Evolutionary conservation across 2,113 vertebrate species (phyloP).

Genomic region (Zootoca vivipara): DNA sequence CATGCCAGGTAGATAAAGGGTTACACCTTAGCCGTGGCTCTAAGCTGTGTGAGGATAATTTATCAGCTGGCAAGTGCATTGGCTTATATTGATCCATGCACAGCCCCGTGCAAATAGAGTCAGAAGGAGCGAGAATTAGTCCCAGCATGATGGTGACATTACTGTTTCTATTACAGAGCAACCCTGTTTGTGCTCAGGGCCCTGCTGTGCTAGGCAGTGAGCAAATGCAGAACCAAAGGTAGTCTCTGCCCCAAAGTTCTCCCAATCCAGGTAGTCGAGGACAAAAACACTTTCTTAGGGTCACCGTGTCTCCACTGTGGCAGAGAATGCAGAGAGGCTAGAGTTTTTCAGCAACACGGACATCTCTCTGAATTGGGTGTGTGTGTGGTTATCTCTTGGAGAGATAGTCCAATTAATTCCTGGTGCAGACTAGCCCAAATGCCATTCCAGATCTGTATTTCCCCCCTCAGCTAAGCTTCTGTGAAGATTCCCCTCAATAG

Average conservation of each 20-base stretch:
- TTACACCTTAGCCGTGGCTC: slow-evolving; percentile 34
- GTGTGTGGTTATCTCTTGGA: not conserved
- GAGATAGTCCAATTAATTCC: not conserved
- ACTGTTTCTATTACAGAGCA: slow-evolving; percentile 39
- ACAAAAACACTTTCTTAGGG: not conserved
- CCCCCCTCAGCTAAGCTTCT: not conserved
- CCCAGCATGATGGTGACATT: slow-evolving; percentile 42
- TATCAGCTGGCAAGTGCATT: slow-evolving; percentile 33
- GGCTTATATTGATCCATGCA: slow-evolving; percentile 39
- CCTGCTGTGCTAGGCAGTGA: slow-evolving; percentile 14
- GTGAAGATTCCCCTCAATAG: too few species aligned
- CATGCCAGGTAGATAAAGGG: slow-evolving; percentile 27
- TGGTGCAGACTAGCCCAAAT: not conserved
- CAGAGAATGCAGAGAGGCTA: not conserved
- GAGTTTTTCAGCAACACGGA: not conserved
- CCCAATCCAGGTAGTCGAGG: not conserved
- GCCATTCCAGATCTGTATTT: not conserved
- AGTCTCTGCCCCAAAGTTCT: not conserved
- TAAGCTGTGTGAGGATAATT: slow-evolving; percentile 35
- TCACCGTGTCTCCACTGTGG: too few species aligned
- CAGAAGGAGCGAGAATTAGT: slow-evolving; percentile 41
- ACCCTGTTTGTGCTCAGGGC: not conserved
- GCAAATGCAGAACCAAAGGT: not conserved
- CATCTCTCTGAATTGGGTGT: not conserved
- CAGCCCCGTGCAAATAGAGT: slow-evolving; percentile 40